Evolutionary conservation across 2,797 vertebrate species (phyloP), one percentile per base, ranked within the genome.

Genomic region (Pteropus rufus): DNA sequence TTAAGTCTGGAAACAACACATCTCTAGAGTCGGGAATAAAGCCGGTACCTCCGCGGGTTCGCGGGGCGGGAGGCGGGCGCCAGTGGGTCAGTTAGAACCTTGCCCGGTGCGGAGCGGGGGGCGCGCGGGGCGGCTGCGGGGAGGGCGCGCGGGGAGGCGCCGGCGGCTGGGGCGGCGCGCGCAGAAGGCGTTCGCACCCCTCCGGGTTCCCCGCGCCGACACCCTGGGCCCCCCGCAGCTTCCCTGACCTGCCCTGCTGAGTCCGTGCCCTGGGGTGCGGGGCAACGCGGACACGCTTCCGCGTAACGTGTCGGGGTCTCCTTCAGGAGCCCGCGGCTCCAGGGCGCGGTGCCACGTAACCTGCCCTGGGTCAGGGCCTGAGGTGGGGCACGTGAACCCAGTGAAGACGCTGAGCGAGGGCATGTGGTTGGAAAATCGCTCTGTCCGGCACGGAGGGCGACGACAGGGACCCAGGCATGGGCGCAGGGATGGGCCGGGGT

Each of bases 21-120:
- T 2, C 18, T 26, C 5, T 16, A 21, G 77, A 29, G 44, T 2
- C 18, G 49, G 49, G 80, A 9, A 12, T 5, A 23, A 46, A 92
- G 7, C 18, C 31, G 26, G 0, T 1, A 0, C 12, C 5, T 3
- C 16, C 29, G 18, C 2, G 15, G 14, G 3, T 15, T 24, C 52
- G 10, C 67, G 44, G 56, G 24, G 10, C 26, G 7, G 41, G 69
- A 23, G 69, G 31, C 31, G 9, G 62, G 15, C 62, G 7, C 7
- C 62, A 6, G 8, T 16, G 6, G 6, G 15, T 2, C 62, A 0
- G 5, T 19, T 8, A 7, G 29, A n/a, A 4, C 16, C 15, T 7
- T 65, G 2, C 16, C 31, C 19, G 14, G 31, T 18, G 60, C 15
- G 62, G 24, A 26, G n/a, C 62, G 11, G 46, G 46, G 46, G 46